A percentile compares a stretch with the other conserved stretches of the same genome.
These are phyloP conservation scores for Incurvaria masculella DNA, from an alignment of 2,888 invertebrate genomes.

Conservation along the genomic window DNA sequence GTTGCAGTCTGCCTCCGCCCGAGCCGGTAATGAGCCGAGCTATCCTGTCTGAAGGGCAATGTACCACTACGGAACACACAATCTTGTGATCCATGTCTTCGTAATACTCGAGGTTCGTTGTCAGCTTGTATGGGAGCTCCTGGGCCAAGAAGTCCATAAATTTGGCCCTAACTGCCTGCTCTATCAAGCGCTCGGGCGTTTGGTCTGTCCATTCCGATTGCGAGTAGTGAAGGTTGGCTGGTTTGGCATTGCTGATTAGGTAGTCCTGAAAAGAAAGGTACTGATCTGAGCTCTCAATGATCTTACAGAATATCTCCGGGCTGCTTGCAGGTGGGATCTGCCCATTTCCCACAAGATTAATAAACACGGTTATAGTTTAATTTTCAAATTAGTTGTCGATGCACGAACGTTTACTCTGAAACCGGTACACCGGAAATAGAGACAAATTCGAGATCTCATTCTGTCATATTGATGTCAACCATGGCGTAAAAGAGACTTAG, in stretches of 20 bases:
- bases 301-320: not conserved
- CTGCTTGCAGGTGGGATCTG: not conserved
- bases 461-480: no score
- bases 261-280: conserved; percentile 56
- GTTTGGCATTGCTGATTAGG: conserved; percentile 63
- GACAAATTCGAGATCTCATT: no score
- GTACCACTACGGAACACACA: conserved; percentile 56
- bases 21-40: conserved; percentile 65
- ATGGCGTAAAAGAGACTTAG: no score
- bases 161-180: conserved; percentile 75
- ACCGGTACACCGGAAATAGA: no score
- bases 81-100: conserved; percentile 52
- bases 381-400: conserved; percentile 9
- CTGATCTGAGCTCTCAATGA: no score
- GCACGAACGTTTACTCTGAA: no score
- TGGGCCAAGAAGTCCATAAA: conserved; percentile 78
- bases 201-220: conserved; percentile 71
- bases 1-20: conserved; percentile 64
- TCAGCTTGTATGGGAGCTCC: conserved; percentile 82
- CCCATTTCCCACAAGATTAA: not conserved
- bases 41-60: conserved; percentile 61
- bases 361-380: conserved; percentile 3
- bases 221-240: conserved; percentile 65
- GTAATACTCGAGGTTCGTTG: conserved; percentile 64
- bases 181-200: conserved; percentile 63